Evolutionary conservation across 2,113 vertebrate genomes (phyloP), one percentile per base, ranked within the genome.

Genomic region (Nesogale talazaci): DNA sequence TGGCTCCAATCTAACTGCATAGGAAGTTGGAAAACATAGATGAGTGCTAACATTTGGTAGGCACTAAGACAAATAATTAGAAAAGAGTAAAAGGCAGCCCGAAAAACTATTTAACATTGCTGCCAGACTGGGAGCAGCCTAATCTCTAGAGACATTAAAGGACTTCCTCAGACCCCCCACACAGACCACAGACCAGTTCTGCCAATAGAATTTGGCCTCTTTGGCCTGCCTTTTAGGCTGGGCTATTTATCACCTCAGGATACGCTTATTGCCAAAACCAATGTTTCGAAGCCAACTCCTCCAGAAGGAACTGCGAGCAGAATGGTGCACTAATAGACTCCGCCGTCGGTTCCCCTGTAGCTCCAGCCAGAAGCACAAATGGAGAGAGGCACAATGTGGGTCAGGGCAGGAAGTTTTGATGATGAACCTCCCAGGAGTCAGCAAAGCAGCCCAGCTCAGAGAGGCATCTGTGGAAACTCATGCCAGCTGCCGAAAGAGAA

Each of bases 351-450:
- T 93, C 52, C 91, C 86, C 16, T 23, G 86, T 82, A 94, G 82
- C 84, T 90, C 56, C 79, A 94, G 87, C 92, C 95, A 94, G 94
- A 93, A 96, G 84, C 96, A 87, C 89, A 85, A 94, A 92, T 88
- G 89, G 79, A 90, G 63, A 86, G 87, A 94, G 75, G 82, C 70
- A 36, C 27, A 42, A 85, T 93, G 88, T 95, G 95, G 95, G 94
- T 92, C 93, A 94, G 74, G 84, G 61, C 81, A 65, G 84, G 72
- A 63, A 88, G 96, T 94, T 96, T 96, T 94, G 94, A 96, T 95
- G 95, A 92, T 89, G 89, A 85, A 87, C 91, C 94, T 94, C 95
- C 95, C 77, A 56, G 94, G 94, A 95, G 84, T 95, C 95, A 95
- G 93, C 93, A 95, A 96, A 96, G 95, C 94, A 89, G 56, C 90